These are phyloP conservation scores for Steinernema carpocapsae DNA, from an alignment of 2,888 invertebrate species.

Conservation along the genomic window DNA sequence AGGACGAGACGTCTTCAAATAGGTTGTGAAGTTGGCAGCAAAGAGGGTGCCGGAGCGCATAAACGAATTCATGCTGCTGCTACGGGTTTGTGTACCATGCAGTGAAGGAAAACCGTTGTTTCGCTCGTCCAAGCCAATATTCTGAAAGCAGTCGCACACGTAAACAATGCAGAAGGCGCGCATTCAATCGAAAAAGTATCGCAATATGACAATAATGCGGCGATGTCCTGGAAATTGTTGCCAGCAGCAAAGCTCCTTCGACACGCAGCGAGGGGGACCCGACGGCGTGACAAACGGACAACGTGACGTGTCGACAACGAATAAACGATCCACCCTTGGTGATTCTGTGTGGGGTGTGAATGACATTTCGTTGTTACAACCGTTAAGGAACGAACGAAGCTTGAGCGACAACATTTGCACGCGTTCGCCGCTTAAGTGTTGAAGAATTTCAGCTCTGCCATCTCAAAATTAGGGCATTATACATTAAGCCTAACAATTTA, in stretches of 20 bases:
- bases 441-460: no score
- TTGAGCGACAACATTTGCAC: no score
- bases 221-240: conserved; percentile 26
- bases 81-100: neutral
- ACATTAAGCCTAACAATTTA: no score
- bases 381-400: no score
- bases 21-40: conserved; percentile 4
- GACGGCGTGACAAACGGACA: conserved; percentile 30
- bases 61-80: conserved; percentile 1
- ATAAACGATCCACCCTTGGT: no score
- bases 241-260: conserved; percentile 13
- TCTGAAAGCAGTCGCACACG: neutral
- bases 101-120: neutral
- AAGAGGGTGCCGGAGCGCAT: neutral
- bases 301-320: conserved; percentile 28
- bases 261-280: neutral
- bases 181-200: neutral
- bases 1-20: neutral
- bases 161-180: neutral
- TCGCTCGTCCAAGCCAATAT: neutral
- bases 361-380: no score
- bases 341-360: no score
- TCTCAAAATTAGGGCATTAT: no score
- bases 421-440: no score
- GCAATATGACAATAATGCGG: neutral